Evolutionary conservation across 2,113 vertebrate genomes (phyloP).

Genomic region (Corythornis vintsioides): DNA sequence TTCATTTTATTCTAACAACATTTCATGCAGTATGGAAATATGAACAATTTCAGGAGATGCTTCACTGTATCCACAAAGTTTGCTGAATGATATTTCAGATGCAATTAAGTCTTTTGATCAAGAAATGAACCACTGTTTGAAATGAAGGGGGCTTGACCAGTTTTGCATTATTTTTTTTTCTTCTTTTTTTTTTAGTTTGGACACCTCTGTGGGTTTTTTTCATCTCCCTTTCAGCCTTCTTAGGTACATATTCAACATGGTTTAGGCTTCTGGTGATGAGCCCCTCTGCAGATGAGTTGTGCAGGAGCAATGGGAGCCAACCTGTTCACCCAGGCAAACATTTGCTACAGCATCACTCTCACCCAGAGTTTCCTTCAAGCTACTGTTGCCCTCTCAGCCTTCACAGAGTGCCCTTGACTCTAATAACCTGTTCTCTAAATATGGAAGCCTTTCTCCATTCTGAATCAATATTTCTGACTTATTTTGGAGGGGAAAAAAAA

Average conservation of each 20-base stretch:
- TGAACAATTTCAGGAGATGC: conserved; percentile 39
- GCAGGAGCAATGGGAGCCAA: not conserved
- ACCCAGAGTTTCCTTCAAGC: not conserved
- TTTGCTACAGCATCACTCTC: not conserved
- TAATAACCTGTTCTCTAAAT: not conserved
- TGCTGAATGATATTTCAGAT: not conserved
- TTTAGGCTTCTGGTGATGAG: not conserved
- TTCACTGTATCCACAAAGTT: not conserved
- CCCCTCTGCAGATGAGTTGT: not conserved
- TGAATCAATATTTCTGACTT: conserved; percentile 36
- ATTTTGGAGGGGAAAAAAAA: not conserved
- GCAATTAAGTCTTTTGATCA: conserved; percentile 4
- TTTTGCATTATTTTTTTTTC: not conserved
- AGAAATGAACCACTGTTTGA: not conserved
- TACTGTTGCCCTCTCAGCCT: not conserved
- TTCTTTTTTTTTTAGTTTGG: not conserved
- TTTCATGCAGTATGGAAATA: conserved; percentile 15
- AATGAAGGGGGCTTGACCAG: not conserved
- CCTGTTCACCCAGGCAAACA: not conserved
- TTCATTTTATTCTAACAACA: conserved; percentile 43
- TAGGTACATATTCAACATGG: not conserved
- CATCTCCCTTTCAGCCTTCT: not conserved
- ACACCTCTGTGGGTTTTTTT: not conserved
- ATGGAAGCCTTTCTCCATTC: not conserved
- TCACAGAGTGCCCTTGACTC: conserved; percentile 10